Evolutionary conservation across 1,140 invertebrate species (phyloP), one percentile per base, ranked within the genome.

Genomic region (Pomacea maculata): DNA sequence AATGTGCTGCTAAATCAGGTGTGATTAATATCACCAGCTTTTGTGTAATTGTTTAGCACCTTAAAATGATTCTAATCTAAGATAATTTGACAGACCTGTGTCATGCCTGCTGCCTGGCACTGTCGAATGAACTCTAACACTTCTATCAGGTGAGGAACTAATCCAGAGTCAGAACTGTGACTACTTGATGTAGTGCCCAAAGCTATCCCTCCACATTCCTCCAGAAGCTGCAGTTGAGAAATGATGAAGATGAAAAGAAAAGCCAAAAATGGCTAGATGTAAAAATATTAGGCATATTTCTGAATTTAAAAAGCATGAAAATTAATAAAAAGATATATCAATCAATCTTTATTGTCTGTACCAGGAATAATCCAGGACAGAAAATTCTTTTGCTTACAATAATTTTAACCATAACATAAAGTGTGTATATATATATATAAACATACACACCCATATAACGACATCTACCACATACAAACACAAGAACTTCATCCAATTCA

Each of bases 111-210:
- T 54, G 84, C 65, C 64, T 80, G 79, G 83, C 86, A 87, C 85
- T 90, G 89, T 34, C 84, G 81, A 14, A 90, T 82, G 75, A 90
- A 87, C 76, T 88, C 86, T 2, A 88, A 57, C 11, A 90, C 54
- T 61, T 88, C 85, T 9, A 75, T 77, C 17, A 84, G 82, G 15
- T 83, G 79, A 4, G 88, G 87, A 73, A 81, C 85, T 78, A 83
- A 90, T n/a, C 83, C 61, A 17, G 80, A 75, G 10, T 83, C 85
- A 21, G 45, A 61, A 17, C 85, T 83, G 34, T 71, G 65, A 55
- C 80, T 70, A n/a, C 70, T 57, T 34, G 78, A 45, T 17, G 78
- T 79, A 29, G 83, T 83, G 2, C 88, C 86, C 17, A 88, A 78
- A 17, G 78, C 78, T 19, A 81, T 81, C 4, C 88, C 88, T 15